Percentiles rank a stretch among this genome's conserved stretches.
phyloP scores from a whole-genome alignment of 2,888 invertebrate species.

The Drosophila helvetica region DNA sequence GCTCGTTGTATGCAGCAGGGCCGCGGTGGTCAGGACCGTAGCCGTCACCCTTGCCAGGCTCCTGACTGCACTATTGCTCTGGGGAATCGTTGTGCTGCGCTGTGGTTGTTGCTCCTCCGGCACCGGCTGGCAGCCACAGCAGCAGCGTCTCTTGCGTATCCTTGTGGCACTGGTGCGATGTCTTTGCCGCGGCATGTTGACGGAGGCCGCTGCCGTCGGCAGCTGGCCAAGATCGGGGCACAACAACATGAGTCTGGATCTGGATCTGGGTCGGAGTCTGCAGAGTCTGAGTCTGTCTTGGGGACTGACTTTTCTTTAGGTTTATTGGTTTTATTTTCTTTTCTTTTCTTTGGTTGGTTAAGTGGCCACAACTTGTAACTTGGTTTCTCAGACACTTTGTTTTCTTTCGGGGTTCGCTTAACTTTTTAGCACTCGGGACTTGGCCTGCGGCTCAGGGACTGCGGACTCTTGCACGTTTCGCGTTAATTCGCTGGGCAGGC shows the following conservation, averaged over 20 bases:
- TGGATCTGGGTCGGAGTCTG: neutral
- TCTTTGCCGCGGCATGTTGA: conserved; percentile 38
- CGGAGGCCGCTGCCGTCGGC: conserved; percentile 48
- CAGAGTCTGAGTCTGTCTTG: conserved; percentile 14
- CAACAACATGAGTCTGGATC: conserved; percentile 43
- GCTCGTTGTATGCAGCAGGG: conserved; percentile 62
- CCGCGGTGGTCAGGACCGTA: conserved; percentile 51
- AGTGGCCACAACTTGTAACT: conserved; percentile 5
- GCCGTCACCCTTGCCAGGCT: conserved; percentile 53
- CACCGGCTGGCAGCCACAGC: conserved; percentile 22
- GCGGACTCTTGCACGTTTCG: conserved; percentile 26
- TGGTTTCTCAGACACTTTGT: conserved; percentile 18
- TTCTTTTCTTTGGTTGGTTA: conserved; percentile 15
- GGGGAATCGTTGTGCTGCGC: conserved; percentile 35
- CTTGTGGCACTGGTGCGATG: conserved; percentile 65
- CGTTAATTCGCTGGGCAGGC: conserved; percentile 47
- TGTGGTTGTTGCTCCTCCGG: conserved; percentile 13
- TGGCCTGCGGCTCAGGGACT: neutral
- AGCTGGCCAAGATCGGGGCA: conserved; percentile 50
- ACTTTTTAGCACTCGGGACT: conserved; percentile 20
- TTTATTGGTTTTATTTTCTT: conserved; percentile 10
- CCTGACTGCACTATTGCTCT: conserved; percentile 33
- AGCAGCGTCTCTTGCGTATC: conserved; percentile 70
- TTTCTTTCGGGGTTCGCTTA: conserved; percentile 14
- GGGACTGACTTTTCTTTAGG: conserved; percentile 3